These are phyloP conservation scores for Frankliniella intonsa DNA, from an alignment of 2,888 invertebrate species.

Conservation along the genomic window DNA sequence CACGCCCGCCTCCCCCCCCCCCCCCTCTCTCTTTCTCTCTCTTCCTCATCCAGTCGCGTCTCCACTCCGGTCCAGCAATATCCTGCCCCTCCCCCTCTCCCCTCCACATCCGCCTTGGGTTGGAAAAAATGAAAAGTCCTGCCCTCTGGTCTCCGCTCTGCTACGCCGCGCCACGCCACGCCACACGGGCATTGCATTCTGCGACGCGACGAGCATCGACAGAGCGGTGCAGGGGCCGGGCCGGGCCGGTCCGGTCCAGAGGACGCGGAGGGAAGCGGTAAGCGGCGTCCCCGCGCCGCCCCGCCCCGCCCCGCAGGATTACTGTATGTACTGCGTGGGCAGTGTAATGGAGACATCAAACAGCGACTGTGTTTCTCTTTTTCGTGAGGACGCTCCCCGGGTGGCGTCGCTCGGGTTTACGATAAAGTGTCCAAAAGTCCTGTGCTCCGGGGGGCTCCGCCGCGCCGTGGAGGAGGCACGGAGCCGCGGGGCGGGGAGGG, in stretches of 20 bases:
- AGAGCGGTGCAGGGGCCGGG: no score
- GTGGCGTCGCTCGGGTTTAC: no score
- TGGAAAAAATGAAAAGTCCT: not conserved
- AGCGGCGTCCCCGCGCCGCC: no score
- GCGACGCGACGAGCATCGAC: no score
- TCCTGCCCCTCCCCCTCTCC: not conserved
- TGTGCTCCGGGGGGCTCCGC: not conserved
- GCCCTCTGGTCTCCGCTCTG: not conserved
- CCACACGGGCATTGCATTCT: no score
- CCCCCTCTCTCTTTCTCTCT: not conserved
- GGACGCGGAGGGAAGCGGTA: no score
- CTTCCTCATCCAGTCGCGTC: not conserved
- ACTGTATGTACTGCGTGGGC: not conserved
- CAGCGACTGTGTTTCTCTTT: no score
- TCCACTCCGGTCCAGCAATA: not conserved
- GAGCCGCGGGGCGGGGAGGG: not conserved
- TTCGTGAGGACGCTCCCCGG: no score
- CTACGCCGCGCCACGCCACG: not conserved
- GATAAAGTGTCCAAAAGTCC: no score
- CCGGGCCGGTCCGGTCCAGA: no score
- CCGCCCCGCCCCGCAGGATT: not conserved
- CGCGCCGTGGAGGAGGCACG: not conserved
- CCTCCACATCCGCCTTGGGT: not conserved
- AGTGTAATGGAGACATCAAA: not conserved
- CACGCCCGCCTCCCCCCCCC: not conserved